Conservation (phyloP, 2,888 invertebrate species). For the Notodonta ziczac region DNA sequence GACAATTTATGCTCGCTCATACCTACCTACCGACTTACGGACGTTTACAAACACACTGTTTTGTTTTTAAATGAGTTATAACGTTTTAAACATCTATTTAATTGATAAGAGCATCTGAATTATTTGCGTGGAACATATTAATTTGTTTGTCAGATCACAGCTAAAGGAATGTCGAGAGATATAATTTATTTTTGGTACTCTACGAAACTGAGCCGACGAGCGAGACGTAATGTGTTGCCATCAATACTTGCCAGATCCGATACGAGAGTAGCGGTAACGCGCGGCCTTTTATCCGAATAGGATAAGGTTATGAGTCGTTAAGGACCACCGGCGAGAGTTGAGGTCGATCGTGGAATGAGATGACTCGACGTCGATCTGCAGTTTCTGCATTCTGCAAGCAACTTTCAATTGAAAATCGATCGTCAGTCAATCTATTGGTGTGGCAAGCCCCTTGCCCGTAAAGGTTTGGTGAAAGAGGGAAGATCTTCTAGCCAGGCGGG, state of each 20-base stretch:
- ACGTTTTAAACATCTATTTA: slow-evolving; percentile 38
- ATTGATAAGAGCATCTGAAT: slow-evolving; percentile 43
- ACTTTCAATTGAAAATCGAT: too few relatives aligned
- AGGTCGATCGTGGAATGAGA: too few relatives aligned
- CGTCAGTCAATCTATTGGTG: too few relatives aligned
- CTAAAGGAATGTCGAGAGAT: slow-evolving; percentile 29
- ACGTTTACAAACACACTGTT: slow-evolving; percentile 43
- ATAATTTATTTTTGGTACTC: slow-evolving; percentile 34
- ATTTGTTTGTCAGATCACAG: slow-evolving; percentile 33
- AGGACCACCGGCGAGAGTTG: slow-evolving; percentile 41
- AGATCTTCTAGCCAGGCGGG: too few relatives aligned
- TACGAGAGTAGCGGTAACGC: slow-evolving; percentile 16
- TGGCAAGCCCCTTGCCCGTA: slow-evolving; percentile 24
- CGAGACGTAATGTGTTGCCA: slow-evolving; percentile 29
- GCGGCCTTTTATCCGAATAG: slow-evolving; percentile 27
- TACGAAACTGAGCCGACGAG: slow-evolving; percentile 22
- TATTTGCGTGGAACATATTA: slow-evolving; percentile 31
- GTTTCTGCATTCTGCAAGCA: too few relatives aligned
- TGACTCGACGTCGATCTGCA: too few relatives aligned
- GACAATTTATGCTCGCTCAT: slow-evolving; percentile 49
- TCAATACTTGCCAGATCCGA: slow-evolving; percentile 32
- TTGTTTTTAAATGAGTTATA: slow-evolving; percentile 48
- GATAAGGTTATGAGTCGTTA: slow-evolving; percentile 37
- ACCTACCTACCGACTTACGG: slow-evolving; percentile 37
- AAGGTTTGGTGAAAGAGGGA: neutral